Percentiles rank a stretch among this genome's conserved stretches.
Evolutionary conservation across 2,113 vertebrate species (phyloP).

Genomic region (Mustelus asterias): DNA sequence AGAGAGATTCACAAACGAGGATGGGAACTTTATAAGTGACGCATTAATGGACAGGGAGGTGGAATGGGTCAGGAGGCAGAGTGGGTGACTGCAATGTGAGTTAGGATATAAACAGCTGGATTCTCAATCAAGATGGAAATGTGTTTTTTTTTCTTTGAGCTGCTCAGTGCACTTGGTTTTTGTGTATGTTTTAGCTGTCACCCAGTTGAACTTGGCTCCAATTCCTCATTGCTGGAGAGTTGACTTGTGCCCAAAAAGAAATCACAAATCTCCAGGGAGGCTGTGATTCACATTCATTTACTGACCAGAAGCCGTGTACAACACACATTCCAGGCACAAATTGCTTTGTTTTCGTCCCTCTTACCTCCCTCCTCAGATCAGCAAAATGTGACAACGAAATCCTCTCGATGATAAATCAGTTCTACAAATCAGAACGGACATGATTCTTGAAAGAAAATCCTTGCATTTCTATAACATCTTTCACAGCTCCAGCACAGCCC

Average conservation of each 20-base stretch:
- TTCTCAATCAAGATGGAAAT: not conserved
- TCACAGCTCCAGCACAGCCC: not conserved
- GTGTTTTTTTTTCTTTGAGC: not conserved
- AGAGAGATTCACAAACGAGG: not conserved
- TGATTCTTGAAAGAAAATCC: not conserved
- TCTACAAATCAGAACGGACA: constrained; percentile 3
- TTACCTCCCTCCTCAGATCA: not conserved
- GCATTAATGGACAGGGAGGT: not conserved
- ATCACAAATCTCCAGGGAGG: constrained; percentile 40
- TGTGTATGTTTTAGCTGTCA: not conserved
- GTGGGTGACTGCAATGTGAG: not conserved
- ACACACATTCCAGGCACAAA: constrained; percentile 36
- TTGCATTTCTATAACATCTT: not conserved
- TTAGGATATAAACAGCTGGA: not conserved
- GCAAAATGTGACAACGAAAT: constrained; percentile 40
- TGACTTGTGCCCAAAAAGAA: not conserved
- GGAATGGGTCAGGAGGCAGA: not conserved
- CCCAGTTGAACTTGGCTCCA: not conserved
- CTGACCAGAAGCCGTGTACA: constrained; percentile 34
- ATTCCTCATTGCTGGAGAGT: not conserved
- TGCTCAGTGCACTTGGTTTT: no score
- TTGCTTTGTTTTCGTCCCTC: not conserved
- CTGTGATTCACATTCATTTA: constrained; percentile 42
- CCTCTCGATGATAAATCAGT: constrained; percentile 37
- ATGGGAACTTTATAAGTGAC: not conserved